These are phyloP conservation scores for Amphipoea lucens DNA, from an alignment of 2,888 invertebrate genomes.

Conservation along the genomic window DNA sequence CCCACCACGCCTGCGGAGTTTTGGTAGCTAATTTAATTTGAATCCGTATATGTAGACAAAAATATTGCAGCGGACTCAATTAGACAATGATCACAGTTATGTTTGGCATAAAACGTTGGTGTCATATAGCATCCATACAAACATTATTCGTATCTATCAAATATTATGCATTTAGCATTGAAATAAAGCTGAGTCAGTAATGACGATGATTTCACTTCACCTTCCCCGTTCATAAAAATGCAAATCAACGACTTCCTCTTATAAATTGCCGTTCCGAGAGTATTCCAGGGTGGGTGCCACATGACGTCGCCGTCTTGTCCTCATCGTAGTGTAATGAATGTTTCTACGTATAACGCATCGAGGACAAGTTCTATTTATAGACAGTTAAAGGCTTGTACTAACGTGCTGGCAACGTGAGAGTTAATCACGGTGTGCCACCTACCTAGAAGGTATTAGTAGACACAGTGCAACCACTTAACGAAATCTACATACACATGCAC, in stretches of 20 bases:
- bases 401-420: constrained; percentile 60
- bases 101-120: constrained; percentile 2
- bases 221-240: constrained; percentile 88
- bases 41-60: background rate
- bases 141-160: constrained; percentile 34
- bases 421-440: constrained; percentile 53
- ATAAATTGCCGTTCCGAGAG: constrained; percentile 84
- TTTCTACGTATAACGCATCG: constrained; percentile 69
- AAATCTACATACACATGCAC: constrained; percentile 49
- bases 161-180: constrained; percentile 48
- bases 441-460: constrained; percentile 59
- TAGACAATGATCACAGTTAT: background rate
- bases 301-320: constrained; percentile 70
- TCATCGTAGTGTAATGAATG: constrained; percentile 73
- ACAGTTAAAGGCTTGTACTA: constrained; percentile 59
- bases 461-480: constrained; percentile 63
- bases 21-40: background rate
- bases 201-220: constrained; percentile 81
- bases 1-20: background rate
- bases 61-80: constrained; percentile 2
- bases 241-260: constrained; percentile 88
- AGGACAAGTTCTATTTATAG: constrained; percentile 75
- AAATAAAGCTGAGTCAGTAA: constrained; percentile 55
- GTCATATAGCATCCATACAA: constrained; percentile 3
- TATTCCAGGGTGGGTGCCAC: constrained; percentile 85